Evolutionary conservation across 2,888 invertebrate species (phyloP).

Genomic region (Brenthis ino): DNA sequence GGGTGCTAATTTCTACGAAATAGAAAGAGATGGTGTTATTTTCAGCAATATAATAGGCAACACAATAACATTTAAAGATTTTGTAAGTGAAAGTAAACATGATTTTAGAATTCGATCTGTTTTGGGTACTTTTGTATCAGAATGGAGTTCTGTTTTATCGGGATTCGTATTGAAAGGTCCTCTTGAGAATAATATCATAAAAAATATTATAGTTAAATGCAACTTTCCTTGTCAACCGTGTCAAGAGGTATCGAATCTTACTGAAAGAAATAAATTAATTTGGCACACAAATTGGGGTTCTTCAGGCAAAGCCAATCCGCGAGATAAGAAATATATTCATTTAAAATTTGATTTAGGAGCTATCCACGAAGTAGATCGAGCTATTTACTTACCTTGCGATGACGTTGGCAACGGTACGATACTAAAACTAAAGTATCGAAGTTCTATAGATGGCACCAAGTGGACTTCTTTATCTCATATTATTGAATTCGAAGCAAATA

Average conservation of each 20-base stretch:
- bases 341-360: slow-evolving; percentile 48
- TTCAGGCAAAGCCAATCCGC: slow-evolving; percentile 36
- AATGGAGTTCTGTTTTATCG: slow-evolving; percentile 62
- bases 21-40: slow-evolving; percentile 62
- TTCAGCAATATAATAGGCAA: slow-evolving; percentile 57
- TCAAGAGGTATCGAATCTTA: slow-evolving; percentile 46
- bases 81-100: slow-evolving; percentile 54
- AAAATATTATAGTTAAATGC: slow-evolving; percentile 45
- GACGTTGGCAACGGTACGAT: slow-evolving; percentile 68
- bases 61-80: slow-evolving; percentile 54
- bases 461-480: slow-evolving; percentile 56
- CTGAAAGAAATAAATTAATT: slow-evolving; percentile 39
- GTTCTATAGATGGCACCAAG: slow-evolving; percentile 51
- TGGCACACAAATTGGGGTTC: slow-evolving; percentile 49
- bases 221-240: slow-evolving; percentile 47
- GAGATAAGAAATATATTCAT: slow-evolving; percentile 36
- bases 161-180: slow-evolving; percentile 55
- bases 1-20: slow-evolving; percentile 59
- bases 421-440: slow-evolving; percentile 54
- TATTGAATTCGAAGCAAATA: slow-evolving; percentile 51
- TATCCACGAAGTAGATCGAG: slow-evolving; percentile 50
- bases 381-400: slow-evolving; percentile 61
- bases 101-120: slow-evolving; percentile 62
- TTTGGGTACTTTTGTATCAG: slow-evolving; percentile 53
- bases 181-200: slow-evolving; percentile 44